Evolutionary conservation across 2,888 invertebrate species (phyloP), one percentile per base, ranked within the genome.

Genomic region (Eurytoma californica): DNA sequence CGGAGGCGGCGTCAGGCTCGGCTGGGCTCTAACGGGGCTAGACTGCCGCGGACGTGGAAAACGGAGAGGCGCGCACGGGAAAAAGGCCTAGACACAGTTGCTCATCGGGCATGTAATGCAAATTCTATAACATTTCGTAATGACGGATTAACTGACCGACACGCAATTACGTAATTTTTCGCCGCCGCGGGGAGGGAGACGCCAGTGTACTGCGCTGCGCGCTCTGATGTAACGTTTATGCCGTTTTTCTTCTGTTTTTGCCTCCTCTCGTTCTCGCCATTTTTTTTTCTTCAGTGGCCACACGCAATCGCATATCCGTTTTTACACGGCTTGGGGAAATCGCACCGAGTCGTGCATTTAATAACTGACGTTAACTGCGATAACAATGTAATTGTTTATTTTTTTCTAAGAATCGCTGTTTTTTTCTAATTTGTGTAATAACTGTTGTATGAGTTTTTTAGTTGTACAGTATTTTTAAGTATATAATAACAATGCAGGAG

Each of bases 101-200:
- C 83, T 82, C 85, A 85, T 84, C 83, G 82, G 81, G 82, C 86
- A 84, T 84, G 84, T 84, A 86, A 86, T 86, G 85, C 84, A 85
- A 86, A 86, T 86, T 85, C 84, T 84, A 79, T 70, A 83, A 83
- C 80, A 86, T 86, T 86, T 86, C 84, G 86, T 85, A 86, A 86
- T 83, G 82, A 79, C 77, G 81, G 84, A 85, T 86, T 85, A 85
- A 84, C 85, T 83, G 84, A 84, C 83, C 84, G 74, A 39, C 79
- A 39, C 69, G 77, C 58, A 80, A 79, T 81, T 80, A 79, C 82
- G 80, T 80, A 82, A 82, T 67, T 66, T 63, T 58, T 18, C 57
- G 57, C 63, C 20, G 24, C 3, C 12, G 51, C 61, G 20, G 16
- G 28, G 20, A 63, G 39, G 4, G 16, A 39, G 20, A 63, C 28